Percentiles rank a stretch among this genome's conserved stretches.
These are phyloP conservation scores for Drosophila nigricruria DNA, from an alignment of 2,888 invertebrate species.

Conservation along the genomic window DNA sequence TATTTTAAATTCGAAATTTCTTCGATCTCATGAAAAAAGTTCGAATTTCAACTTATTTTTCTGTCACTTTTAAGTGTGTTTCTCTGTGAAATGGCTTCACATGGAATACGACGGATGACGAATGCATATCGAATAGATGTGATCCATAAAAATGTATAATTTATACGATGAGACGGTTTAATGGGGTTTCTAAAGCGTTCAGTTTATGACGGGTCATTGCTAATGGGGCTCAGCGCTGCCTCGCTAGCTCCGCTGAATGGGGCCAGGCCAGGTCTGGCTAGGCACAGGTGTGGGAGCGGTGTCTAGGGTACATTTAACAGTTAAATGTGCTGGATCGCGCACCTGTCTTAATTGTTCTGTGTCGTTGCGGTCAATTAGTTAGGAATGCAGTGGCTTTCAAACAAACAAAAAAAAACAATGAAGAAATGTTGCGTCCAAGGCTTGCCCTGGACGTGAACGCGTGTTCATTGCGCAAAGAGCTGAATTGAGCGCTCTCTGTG, in stretches of 20 bases:
- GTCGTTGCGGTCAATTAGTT: conserved; percentile 55
- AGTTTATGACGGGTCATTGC: conserved; percentile 19
- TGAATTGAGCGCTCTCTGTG: background rate
- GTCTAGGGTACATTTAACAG: conserved; percentile 36
- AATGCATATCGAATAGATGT: background rate
- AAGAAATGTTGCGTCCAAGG: conserved; percentile 44
- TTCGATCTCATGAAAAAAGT: too few relatives aligned
- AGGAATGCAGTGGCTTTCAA: conserved; percentile 36
- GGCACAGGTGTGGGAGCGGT: background rate
- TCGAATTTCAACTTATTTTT: too few relatives aligned
- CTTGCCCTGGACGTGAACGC: conserved; percentile 23
- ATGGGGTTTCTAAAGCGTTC: conserved; percentile 18
- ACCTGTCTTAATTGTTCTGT: conserved; percentile 55
- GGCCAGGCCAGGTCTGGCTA: background rate
- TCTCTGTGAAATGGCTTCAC: background rate
- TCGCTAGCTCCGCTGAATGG: background rate
- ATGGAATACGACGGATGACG: background rate
- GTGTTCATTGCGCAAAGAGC: conserved; percentile 6
- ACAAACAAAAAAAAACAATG: background rate
- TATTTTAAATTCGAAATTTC: background rate
- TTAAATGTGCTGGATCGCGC: conserved; percentile 27
- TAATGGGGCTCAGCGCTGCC: conserved; percentile 14
- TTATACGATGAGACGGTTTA: conserved; percentile 3
- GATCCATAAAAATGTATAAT: conserved; percentile 9
- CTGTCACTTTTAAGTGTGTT: background rate